Base-by-base conservation (phyloP, 2,888 invertebrate genomes). In the Microdon myrmicae region DNA sequence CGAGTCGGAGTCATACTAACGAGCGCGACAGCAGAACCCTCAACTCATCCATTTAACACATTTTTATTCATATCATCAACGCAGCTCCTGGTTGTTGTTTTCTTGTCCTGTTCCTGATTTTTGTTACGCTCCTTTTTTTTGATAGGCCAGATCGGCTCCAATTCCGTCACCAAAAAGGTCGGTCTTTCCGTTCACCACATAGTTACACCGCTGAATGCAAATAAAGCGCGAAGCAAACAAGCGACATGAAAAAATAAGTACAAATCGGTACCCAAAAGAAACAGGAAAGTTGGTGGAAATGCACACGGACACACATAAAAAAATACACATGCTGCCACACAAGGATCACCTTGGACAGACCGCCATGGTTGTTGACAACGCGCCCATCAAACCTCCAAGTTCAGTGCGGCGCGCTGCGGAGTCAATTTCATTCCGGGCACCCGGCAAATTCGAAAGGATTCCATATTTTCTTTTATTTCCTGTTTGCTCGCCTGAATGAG, bases 281-380 rank as follows among this genome's bases (percentile, higher is more conserved):
- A 19, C 2, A 3, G 9, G 2, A 9, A 5, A n/a, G n/a, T n/a
- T n/a, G n/a, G n/a, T n/a, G n/a, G n/a, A n/a, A n/a, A n/a, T n/a
- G n/a, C n/a, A n/a, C n/a, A n/a, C n/a, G 23, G 7, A 23, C 23
- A 7, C 23, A 7, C 23, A 23, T 23, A 7, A 10, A 19, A 34
- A 8, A 39, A 26, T 43, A 49, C 69, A 71, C 68, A 70, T 69
- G 69, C 69, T 67, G 69, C 67, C 68, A 64, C 28, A 13, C 9
- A n/a, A n/a, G n/a, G 59, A 67, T 69, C 66, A 58, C 51, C 67
- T 56, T 67, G n/a, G n/a, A n/a, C n/a, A 55, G 72, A 67, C 72
- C 69, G 12, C 58, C 26, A 47, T 17, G 45, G 28, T 45, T 39
- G 49, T 48, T 49, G 60, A 44, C 58, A 54, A 44, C 54, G 28